Percentiles rank a stretch among this genome's conserved stretches.
phyloP scores from a whole-genome alignment of 2,888 invertebrate species.

The Diarsia dahlii region DNA sequence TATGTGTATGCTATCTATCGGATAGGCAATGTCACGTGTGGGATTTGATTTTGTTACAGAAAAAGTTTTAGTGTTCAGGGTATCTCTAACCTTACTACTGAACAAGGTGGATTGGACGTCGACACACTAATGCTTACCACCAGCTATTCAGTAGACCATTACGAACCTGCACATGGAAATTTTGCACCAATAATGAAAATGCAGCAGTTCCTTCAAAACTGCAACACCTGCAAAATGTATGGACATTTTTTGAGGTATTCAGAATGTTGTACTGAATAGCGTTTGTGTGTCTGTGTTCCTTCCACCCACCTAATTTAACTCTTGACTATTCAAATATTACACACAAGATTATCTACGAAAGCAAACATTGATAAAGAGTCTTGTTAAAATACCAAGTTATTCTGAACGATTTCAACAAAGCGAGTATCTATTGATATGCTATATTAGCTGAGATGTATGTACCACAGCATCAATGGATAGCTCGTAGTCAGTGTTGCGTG shows the following conservation, averaged over 20 bases:
- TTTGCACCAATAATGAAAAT: too few relatives aligned
- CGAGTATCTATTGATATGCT: not conserved
- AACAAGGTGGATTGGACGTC: too few relatives aligned
- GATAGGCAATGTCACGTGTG: not conserved
- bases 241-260: too few relatives aligned
- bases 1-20: not conserved
- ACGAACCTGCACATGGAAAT: too few relatives aligned
- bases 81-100: not conserved
- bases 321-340: not conserved
- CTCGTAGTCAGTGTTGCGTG: slow-evolving; percentile 42
- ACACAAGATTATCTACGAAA: not conserved
- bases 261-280: too few relatives aligned
- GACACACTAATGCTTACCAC: too few relatives aligned
- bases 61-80: not conserved
- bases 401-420: not conserved
- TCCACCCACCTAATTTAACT: not conserved
- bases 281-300: too few relatives aligned
- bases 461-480: slow-evolving; percentile 25
- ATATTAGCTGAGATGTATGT: not conserved
- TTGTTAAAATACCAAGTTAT: not conserved
- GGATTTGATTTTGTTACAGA: not conserved
- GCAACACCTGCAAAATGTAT: too few relatives aligned
- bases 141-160: too few relatives aligned
- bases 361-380: not conserved
- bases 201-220: too few relatives aligned